Evolutionary conservation across 2,797 vertebrate genomes (phyloP), one percentile per base, ranked within the genome.

Genomic region (Takifugu rubripes): DNA sequence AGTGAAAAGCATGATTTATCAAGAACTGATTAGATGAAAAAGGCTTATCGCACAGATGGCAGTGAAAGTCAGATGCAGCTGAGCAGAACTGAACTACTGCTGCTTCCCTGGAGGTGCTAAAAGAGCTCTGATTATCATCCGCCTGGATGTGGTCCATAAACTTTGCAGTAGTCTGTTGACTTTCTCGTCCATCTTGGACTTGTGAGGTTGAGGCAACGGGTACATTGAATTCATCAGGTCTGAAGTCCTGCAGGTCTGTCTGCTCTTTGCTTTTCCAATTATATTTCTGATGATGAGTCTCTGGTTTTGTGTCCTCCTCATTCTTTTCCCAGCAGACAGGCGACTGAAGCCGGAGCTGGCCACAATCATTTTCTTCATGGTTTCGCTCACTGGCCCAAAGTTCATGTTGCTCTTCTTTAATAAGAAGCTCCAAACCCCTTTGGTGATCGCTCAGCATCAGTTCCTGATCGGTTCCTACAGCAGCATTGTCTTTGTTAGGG

Each of bases 331-430:
- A 64, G 25, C 64, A 64, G 21, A 25, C 17, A 43, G 66, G 65
- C 49, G 66, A 54, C 6, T 42, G 45, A 36, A 54, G 57, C 14
- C 24, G 25, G 10, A 52, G 45, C 12, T 54, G 49, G 5, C n/a
- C 45, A 6, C 52, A 25, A 5, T 52, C 29, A 6, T 60, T 51
- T 16, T 52, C 61, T 9, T 33, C 21, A 5, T 54, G 24, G 5
- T 54, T 54, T 5, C 61, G 69, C 40, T 54, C 46, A 52, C 11
- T 2, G 9, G 27, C n/a, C 77, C 77, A 84, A 11, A 60, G 15
- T 21, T 83, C 70, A 16, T 25, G 26, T 27, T 59, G 29, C 59
- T 87, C 84, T 61, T 83, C 61, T 66, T 87, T 87, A 55, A 87
- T 73, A 29, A 1, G 65, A 16, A 8, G 59, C 17, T 70, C 74